A percentile compares a stretch with the other conserved stretches of the same genome.
Evolutionary conservation across 2,888 invertebrate genomes (phyloP).

Genomic region (Marasmarcha lunaedactyla): DNA sequence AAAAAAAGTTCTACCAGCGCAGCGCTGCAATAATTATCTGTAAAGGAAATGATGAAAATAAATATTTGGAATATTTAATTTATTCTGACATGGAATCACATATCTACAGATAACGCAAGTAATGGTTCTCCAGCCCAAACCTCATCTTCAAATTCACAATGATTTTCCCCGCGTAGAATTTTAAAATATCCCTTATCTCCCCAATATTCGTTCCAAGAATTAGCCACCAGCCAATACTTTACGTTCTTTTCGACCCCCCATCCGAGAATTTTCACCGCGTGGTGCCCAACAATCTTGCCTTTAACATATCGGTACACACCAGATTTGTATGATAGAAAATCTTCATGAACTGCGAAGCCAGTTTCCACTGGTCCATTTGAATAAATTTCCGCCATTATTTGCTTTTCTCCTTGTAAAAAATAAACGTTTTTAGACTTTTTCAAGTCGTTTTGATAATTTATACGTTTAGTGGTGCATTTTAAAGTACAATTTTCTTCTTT

Average conservation of each 20-base stretch:
- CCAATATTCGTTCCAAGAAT: conserved; percentile 90
- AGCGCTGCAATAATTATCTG: too few relatives aligned
- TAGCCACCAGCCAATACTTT: conserved; percentile 85
- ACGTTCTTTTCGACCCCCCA: conserved; percentile 79
- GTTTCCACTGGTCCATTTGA: conserved; percentile 84
- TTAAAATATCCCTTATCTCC: conserved; percentile 83
- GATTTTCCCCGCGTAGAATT: too few relatives aligned
- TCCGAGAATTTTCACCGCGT: conserved; percentile 82
- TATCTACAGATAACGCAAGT: too few relatives aligned
- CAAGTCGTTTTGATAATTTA: conserved; percentile 76
- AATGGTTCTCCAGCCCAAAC: too few relatives aligned
- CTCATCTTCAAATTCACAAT: too few relatives aligned
- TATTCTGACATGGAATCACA: too few relatives aligned
- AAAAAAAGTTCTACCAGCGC: too few relatives aligned
- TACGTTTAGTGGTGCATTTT: conserved; percentile 82
- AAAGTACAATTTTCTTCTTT: conserved; percentile 68
- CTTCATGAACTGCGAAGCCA: conserved; percentile 80
- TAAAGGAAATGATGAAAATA: too few relatives aligned
- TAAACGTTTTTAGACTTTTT: conserved; percentile 58
- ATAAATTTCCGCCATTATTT: conserved; percentile 80
- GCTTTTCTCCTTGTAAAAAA: conserved; percentile 67
- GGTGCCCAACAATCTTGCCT: conserved; percentile 72
- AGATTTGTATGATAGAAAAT: conserved; percentile 79
- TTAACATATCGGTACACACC: conserved; percentile 47
- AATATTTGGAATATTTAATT: too few relatives aligned